A percentile compares a stretch with the other conserved stretches of the same genome.
Evolutionary conservation across 2,888 invertebrate genomes (phyloP).

Genomic region (Ctena decussata): DNA sequence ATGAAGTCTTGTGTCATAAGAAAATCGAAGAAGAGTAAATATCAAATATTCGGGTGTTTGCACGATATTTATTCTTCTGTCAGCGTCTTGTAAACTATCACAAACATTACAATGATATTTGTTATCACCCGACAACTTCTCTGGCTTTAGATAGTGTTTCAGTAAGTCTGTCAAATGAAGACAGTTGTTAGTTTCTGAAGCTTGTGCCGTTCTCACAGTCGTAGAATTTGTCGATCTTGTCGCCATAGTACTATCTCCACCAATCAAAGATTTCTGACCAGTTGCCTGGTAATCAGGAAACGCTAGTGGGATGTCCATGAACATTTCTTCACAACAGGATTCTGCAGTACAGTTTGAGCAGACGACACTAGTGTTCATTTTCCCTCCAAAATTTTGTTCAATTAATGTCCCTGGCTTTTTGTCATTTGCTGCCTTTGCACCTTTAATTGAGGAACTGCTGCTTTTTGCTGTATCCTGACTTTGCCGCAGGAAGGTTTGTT

Average conservation of each 20-base stretch:
- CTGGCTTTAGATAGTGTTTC: constrained; percentile 92
- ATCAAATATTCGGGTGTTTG: constrained; percentile 93
- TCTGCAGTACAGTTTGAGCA: constrained; percentile 92
- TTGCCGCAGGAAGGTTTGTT: constrained; percentile 79
- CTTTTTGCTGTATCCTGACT: constrained; percentile 18
- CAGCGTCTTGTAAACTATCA: constrained; percentile 92
- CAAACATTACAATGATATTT: constrained; percentile 94
- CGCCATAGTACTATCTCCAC: constrained; percentile 61
- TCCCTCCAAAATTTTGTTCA: constrained; percentile 93
- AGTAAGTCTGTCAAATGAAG: constrained; percentile 91
- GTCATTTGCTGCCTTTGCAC: background rate
- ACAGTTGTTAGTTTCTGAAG: constrained; percentile 34
- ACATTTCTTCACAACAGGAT: constrained; percentile 92
- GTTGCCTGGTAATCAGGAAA: constrained; percentile 81
- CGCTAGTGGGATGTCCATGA: constrained; percentile 90
- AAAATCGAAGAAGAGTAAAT: constrained; percentile 93
- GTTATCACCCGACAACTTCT: constrained; percentile 93
- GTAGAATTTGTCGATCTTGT: constrained; percentile 27
- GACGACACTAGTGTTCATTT: constrained; percentile 91
- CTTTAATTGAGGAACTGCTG: constrained; percentile 13
- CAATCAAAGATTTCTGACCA: constrained; percentile 60
- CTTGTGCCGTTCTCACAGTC: background rate
- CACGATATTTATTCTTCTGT: constrained; percentile 91
- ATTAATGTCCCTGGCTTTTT: constrained; percentile 87
- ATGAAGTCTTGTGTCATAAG: constrained; percentile 91